These are phyloP conservation scores for Bactericera cockerelli DNA, from an alignment of 1,140 invertebrate species.

Conservation along the genomic window DNA sequence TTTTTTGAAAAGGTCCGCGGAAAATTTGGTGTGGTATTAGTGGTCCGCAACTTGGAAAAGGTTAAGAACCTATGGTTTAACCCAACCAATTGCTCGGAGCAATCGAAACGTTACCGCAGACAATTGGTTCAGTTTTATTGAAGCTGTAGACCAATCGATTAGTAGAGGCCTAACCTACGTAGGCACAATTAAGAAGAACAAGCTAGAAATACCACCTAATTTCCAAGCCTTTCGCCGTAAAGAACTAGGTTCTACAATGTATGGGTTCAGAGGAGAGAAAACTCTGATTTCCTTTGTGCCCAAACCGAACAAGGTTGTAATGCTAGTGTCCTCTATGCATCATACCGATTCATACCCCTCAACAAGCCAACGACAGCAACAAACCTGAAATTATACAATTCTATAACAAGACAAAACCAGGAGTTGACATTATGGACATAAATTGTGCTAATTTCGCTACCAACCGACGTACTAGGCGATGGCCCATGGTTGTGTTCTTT, in stretches of 20 bases:
- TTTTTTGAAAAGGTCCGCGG: no score
- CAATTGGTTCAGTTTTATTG: slow-evolving; percentile 30
- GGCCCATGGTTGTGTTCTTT: slow-evolving; percentile 25
- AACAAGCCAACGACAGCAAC: slow-evolving; percentile 15
- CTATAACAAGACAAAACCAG: slow-evolving; percentile 26
- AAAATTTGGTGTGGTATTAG: no score
- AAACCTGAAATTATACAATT: slow-evolving; percentile 24
- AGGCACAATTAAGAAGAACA: slow-evolving; percentile 32
- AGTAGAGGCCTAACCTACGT: slow-evolving; percentile 27
- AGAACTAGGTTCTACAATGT: slow-evolving; percentile 11
- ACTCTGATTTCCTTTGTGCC: slow-evolving; percentile 19
- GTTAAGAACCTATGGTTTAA: slow-evolving; percentile 13
- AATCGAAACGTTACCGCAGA: slow-evolving; percentile 28
- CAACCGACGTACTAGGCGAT: slow-evolving; percentile 22
- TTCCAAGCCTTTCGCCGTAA: slow-evolving; percentile 16
- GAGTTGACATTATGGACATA: slow-evolving; percentile 26
- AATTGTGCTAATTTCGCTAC: slow-evolving; percentile 23
- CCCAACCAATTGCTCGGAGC: slow-evolving; percentile 21
- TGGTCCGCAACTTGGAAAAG: no score
- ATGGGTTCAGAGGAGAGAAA: slow-evolving; percentile 15
- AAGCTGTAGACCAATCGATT: slow-evolving; percentile 25
- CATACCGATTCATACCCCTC: no score
- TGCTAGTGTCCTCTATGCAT: slow-evolving; percentile 26
- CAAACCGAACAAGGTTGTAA: slow-evolving; percentile 22
- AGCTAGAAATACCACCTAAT: slow-evolving; percentile 27